These are phyloP conservation scores for Galerucella pusilla DNA, from an alignment of 2,888 invertebrate genomes.

Conservation along the genomic window DNA sequence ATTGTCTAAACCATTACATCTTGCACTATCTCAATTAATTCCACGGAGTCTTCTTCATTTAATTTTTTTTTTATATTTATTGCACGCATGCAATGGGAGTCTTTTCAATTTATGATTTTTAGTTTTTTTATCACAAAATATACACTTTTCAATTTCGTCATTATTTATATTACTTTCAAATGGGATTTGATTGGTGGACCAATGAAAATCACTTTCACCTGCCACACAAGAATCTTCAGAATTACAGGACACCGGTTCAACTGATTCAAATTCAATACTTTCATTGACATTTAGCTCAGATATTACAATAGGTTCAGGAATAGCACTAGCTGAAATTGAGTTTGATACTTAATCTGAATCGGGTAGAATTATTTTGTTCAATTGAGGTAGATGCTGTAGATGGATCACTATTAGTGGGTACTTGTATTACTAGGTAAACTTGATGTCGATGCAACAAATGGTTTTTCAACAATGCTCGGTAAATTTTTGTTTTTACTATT, in stretches of 20 bases:
- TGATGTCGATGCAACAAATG: conserved; percentile 35
- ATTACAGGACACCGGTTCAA: conserved; percentile 29
- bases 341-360: conserved; percentile 32
- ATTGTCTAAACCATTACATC: too few species aligned
- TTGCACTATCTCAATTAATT: too few species aligned
- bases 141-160: too few species aligned
- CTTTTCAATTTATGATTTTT: too few species aligned
- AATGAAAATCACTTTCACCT: conserved; percentile 14
- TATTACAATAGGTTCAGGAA: conserved; percentile 39
- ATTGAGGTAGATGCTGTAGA: conserved; percentile 34
- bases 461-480: conserved; percentile 26
- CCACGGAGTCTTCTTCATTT: too few species aligned
- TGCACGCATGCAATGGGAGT: too few species aligned
- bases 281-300: conserved; percentile 19
- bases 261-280: conserved; percentile 30
- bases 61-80: too few species aligned
- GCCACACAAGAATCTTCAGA: conserved; percentile 34
- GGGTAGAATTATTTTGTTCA: conserved; percentile 29
- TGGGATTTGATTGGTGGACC: too few species aligned
- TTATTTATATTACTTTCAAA: too few species aligned
- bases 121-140: too few species aligned
- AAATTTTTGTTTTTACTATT: conserved; percentile 28
- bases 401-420: conserved; percentile 35
- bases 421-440: conserved; percentile 34
- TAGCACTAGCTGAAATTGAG: conserved; percentile 37